A percentile compares a stretch with the other conserved stretches of the same genome.
Conservation (phyloP, 2,797 vertebrate species). For the Streptopelia turtur region DNA sequence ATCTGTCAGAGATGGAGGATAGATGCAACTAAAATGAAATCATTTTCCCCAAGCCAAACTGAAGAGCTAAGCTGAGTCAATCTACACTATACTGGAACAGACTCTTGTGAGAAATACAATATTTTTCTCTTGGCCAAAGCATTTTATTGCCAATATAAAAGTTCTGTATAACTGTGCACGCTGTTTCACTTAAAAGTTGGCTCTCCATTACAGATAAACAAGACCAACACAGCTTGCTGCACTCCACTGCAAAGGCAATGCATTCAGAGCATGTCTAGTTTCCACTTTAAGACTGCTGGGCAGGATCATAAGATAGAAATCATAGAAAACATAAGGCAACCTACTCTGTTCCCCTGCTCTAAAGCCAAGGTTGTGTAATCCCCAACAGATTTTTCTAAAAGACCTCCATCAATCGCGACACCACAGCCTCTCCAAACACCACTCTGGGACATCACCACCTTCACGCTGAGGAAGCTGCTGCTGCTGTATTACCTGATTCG, state of each 20-base stretch:
- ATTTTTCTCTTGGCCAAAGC: background rate
- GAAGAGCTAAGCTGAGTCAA: background rate
- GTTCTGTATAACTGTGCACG: background rate
- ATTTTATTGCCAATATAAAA: background rate
- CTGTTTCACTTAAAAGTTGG: constrained; percentile 35
- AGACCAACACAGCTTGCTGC: background rate
- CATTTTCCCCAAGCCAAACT: background rate
- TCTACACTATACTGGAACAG: background rate
- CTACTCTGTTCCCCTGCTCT: background rate
- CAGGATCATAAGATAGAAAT: background rate
- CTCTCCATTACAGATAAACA: background rate
- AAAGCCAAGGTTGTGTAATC: background rate
- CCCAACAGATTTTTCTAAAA: background rate
- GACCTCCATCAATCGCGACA: background rate
- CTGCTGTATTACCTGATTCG: background rate
- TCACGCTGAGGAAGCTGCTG: background rate
- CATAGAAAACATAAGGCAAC: background rate
- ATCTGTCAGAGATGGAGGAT: background rate
- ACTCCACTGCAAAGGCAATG: background rate
- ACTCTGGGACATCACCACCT: background rate
- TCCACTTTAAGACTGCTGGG: background rate
- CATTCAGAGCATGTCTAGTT: background rate
- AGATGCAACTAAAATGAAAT: background rate
- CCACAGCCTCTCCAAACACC: background rate
- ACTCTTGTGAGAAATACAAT: background rate